Base-by-base conservation (phyloP, 2,797 vertebrate species). In the Aldrovandia affinis region DNA sequence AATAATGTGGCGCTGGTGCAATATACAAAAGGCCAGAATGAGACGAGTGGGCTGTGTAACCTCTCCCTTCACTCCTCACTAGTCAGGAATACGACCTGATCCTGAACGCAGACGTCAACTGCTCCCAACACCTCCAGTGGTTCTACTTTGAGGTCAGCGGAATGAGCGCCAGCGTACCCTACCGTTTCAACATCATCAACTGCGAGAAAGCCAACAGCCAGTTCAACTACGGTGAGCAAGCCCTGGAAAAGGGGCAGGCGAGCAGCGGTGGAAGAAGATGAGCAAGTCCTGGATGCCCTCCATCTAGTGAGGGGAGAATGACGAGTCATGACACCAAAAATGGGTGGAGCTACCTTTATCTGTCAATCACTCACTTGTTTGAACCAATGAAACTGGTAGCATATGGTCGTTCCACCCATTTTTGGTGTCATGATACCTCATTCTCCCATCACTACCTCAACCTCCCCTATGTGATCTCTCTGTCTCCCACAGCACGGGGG, bases 141-240 rank as follows among this genome's bases (percentile, higher is more conserved):
- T 99, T 99, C 92, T 98, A 98, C 90, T 98, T 98, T 61, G 94
- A 95, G 91, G 96, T 98, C 89, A 95, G 95, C 52, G 93, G 93
- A 81, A 98, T 97, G 97, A 90, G 85, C 88, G 85, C 93, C 0
- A 89, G 89, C 0, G 57, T 94, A 78, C 89, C 95, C 0, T 98
- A 99, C 85, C 96, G 96, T 54, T 98, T 99, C 92, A 99, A 98
- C 83, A 9, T 99, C 91, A 96, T 99, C 95, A 99, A 99, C 94
- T 98, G 97, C 87, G 97, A 99, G 94, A 99, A 99, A 92, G 86
- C 91, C 88, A 98, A 98, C 93, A 99, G 97, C 89, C 97, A 99
- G 82, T 99, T 97, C 92, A 99, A 98, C 92, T 98, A 98, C 0
- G 97, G 98, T 98, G 95, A 79, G 95, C 84, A 20, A 6, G 18